These are phyloP conservation scores for Antheraea assamensis DNA, from an alignment of 2,888 invertebrate species.

Conservation along the genomic window DNA sequence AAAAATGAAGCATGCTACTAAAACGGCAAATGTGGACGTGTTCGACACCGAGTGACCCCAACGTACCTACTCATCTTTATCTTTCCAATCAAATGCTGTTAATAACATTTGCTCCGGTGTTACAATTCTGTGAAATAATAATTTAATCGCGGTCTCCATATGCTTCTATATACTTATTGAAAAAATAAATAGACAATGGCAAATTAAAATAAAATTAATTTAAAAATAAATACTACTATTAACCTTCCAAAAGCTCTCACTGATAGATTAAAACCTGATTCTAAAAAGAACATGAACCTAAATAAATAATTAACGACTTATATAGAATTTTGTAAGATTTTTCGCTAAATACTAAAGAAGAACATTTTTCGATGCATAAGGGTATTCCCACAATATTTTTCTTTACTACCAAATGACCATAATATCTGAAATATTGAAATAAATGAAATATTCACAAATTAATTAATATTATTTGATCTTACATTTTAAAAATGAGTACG, in stretches of 20 bases:
- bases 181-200: background rate
- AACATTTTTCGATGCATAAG: background rate
- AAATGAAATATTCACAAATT: too few relatives aligned
- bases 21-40: constrained; percentile 12
- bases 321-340: background rate
- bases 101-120: background rate
- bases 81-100: background rate
- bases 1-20: background rate
- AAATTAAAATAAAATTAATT: background rate
- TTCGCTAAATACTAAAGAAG: background rate
- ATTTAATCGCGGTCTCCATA: background rate
- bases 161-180: background rate
- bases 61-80: background rate
- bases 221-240: too few relatives aligned
- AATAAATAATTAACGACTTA: background rate
- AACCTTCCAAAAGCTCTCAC: background rate
- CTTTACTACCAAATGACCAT: background rate
- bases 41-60: constrained; percentile 1
- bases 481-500: too few relatives aligned
- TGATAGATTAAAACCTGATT: background rate
- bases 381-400: background rate
- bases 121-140: background rate
- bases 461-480: too few relatives aligned
- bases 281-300: background rate
- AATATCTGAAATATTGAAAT: background rate